Base-by-base conservation (phyloP, 2,113 vertebrate genomes). In the Macroglossus sobrinus region DNA sequence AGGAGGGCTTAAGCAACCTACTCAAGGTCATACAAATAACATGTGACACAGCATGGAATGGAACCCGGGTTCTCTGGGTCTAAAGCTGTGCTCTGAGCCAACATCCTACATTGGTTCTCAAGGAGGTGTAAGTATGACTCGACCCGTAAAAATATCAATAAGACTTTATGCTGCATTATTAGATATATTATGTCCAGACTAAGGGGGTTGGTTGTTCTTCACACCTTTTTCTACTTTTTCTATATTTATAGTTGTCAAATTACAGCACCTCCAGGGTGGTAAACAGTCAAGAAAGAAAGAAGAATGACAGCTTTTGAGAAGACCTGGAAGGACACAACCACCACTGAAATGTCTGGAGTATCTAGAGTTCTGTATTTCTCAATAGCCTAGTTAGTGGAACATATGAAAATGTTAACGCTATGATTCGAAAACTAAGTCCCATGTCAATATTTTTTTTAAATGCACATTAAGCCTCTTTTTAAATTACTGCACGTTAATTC, bases 21-120 rank as follows among this genome's bases (percentile, higher is more conserved):
- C 16, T 15, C 7, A 66, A 28, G 6, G 47, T 63, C 91, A 86
- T 38, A 74, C 14, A 68, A 69, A 71, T 5, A 78, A 3, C 1
- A 6, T 1, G 0, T 9, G 22, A 33, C 7, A 35, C 3, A 18
- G 53, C 2, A 1, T 2, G 6, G 12, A n/a, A 26, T 21, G 35
- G 43, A n/a, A 76, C 13, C 33, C 7, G 4, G 7, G 43, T 19
- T 87, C 7, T n/a, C 21, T 18, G 11, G 6, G 19, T 8, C 55
- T 28, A 43, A 72, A 74, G 38, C 3, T 28, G 10, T 4, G 6
- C 5, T 79, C 38, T n/a, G 16, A 30, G 28, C 22, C 72, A 59
- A 10, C 1, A 45, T 1, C 2, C 5, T 30, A 4, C 7, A 66
- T 8, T 47, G 61, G 47, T 69, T 53, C 19, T 38, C n/a, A 21